A percentile compares a stretch with the other conserved stretches of the same genome.
Evolutionary conservation across 2,797 vertebrate species (phyloP).

Genomic region (Smutsia temminckii): DNA sequence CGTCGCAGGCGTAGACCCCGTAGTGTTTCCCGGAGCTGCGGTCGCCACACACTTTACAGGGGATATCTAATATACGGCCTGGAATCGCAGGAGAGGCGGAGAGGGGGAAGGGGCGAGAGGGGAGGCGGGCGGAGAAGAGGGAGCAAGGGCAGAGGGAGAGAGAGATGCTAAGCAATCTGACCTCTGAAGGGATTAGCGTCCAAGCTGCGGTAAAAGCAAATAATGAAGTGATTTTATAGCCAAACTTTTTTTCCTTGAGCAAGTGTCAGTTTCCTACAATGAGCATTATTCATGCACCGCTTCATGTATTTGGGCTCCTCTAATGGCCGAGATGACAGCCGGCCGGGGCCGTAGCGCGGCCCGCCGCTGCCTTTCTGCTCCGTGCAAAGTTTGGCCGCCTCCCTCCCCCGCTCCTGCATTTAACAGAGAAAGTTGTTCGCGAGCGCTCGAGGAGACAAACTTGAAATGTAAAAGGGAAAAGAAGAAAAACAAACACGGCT

Average conservation of each 20-base stretch:
- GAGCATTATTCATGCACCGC: conserved; percentile 85
- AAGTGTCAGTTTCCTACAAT: conserved; percentile 87
- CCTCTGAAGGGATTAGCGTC: conserved; percentile 82
- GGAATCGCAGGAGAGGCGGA: conserved; percentile 64
- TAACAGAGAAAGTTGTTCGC: conserved; percentile 70
- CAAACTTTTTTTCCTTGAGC: conserved; percentile 85
- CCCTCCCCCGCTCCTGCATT: conserved; percentile 57
- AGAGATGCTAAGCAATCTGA: conserved; percentile 82
- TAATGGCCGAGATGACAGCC: conserved; percentile 82
- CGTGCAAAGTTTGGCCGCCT: conserved; percentile 63
- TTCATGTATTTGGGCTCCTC: conserved; percentile 84
- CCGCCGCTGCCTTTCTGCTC: conserved; percentile 69
- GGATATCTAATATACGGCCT: conserved; percentile 99
- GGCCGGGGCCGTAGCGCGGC: conserved; percentile 56
- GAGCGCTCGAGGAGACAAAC: conserved; percentile 69
- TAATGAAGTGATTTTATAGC: conserved; percentile 87
- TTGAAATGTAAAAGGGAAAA: conserved; percentile 72
- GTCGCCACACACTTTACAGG: conserved; percentile 98
- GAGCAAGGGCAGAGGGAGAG: conserved; percentile 63
- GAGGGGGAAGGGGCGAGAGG: conserved; percentile 41
- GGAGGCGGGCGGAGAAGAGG: conserved; percentile 38
- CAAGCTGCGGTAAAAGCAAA: conserved; percentile 84
- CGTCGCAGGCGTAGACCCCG: conserved; percentile 98
- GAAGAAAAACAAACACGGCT: conserved; percentile 75
- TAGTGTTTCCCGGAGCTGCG: conserved; percentile 99